A percentile compares a stretch with the other conserved stretches of the same genome.
Evolutionary conservation across 2,797 vertebrate genomes (phyloP).

Genomic region (Carcharodon carcharias): DNA sequence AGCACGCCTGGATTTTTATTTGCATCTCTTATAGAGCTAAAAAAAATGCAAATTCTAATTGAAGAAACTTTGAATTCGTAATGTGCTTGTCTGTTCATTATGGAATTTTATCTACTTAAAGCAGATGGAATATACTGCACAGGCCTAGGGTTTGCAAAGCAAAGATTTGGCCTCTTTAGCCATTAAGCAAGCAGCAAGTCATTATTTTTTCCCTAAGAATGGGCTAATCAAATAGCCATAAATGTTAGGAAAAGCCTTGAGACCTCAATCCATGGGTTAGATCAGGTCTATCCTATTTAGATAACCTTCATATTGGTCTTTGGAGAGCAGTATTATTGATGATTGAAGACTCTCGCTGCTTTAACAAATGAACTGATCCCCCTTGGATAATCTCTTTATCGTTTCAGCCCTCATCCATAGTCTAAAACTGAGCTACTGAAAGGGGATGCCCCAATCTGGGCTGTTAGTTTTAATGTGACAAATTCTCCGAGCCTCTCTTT

Average conservation of each 20-base stretch:
- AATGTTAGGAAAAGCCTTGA: constrained; percentile 36
- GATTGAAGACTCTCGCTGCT: constrained; percentile 51
- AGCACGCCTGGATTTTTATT: constrained; percentile 8
- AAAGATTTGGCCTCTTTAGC: constrained; percentile 35
- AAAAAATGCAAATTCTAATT: constrained; percentile 25
- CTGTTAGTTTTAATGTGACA: constrained; percentile 51
- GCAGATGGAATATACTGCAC: constrained; percentile 35
- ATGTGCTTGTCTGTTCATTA: constrained; percentile 15
- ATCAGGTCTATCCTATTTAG: constrained; percentile 57
- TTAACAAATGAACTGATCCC: constrained; percentile 58
- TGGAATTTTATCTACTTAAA: constrained; percentile 35
- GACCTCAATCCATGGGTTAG: constrained; percentile 48
- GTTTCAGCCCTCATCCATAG: constrained; percentile 53
- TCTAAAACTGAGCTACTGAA: not conserved
- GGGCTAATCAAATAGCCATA: constrained; percentile 37
- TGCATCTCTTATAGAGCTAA: constrained; percentile 6
- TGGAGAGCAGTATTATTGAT: constrained; percentile 53
- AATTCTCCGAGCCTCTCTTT: constrained; percentile 39
- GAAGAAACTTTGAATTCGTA: constrained; percentile 34
- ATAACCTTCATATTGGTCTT: constrained; percentile 62
- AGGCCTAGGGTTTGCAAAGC: constrained; percentile 24
- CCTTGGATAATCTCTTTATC: constrained; percentile 62
- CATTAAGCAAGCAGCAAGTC: constrained; percentile 33
- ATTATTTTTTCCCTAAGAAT: constrained; percentile 33
- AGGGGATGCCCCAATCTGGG: constrained; percentile 46